Evolutionary conservation across 2,113 vertebrate genomes (phyloP).

Genomic region (Pygoscelis adeliae): DNA sequence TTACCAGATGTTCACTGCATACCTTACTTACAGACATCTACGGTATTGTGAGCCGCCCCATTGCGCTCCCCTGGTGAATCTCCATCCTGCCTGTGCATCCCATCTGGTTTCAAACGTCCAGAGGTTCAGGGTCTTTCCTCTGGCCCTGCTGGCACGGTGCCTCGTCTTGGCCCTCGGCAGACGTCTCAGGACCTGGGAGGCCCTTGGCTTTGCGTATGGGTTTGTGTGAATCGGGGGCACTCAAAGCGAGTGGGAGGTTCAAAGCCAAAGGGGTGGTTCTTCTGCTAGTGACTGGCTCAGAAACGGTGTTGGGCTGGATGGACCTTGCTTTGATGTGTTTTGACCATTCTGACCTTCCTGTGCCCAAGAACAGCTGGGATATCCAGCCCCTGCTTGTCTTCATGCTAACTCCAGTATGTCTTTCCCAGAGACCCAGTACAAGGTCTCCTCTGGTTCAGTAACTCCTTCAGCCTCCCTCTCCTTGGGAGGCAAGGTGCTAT

Average conservation of each 20-base stretch:
- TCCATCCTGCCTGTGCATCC: background rate
- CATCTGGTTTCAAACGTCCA: background rate
- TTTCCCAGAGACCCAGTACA: background rate
- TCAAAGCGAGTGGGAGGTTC: background rate
- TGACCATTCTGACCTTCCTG: background rate
- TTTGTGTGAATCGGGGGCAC: background rate
- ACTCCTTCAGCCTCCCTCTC: background rate
- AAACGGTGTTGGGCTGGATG: background rate
- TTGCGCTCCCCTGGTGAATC: background rate
- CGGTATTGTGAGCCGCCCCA: background rate
- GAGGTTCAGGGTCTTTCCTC: background rate
- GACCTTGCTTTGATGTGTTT: background rate
- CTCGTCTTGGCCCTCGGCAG: background rate
- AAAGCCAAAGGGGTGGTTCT: background rate
- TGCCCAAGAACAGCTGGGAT: background rate
- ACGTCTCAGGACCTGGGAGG: background rate
- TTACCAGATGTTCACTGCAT: background rate
- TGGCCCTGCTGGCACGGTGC: rapidly evolving
- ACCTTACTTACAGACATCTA: background rate
- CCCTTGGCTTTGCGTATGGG: background rate
- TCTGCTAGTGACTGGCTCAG: background rate
- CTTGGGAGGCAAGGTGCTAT: background rate
- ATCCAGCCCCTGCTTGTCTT: background rate
- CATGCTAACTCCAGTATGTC: background rate
- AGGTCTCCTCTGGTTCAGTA: background rate